These are phyloP conservation scores for Reinhardtius hippoglossoides DNA, from an alignment of 2,113 vertebrate species.

Conservation along the genomic window DNA sequence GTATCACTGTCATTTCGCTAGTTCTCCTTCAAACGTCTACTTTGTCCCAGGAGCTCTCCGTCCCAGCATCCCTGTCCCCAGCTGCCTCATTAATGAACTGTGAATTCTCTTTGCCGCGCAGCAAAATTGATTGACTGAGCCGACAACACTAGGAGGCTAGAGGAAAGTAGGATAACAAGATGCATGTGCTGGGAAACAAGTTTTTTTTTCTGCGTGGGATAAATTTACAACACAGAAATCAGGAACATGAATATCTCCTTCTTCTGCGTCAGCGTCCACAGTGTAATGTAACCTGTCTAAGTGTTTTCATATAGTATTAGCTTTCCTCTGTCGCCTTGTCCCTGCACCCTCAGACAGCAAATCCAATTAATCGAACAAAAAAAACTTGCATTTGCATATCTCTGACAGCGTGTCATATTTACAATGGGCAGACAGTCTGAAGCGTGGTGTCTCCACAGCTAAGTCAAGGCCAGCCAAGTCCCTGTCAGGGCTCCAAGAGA, in stretches of 20 bases:
- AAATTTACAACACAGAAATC: conserved; percentile 41
- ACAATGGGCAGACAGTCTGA: conserved; percentile 54
- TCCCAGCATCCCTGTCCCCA: conserved; percentile 55
- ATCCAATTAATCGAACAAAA: conserved; percentile 66
- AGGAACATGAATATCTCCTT: conserved; percentile 35
- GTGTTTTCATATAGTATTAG: conserved; percentile 34
- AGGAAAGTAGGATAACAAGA: conserved; percentile 65
- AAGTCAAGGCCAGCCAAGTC: conserved; percentile 36
- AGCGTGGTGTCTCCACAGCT: conserved; percentile 19
- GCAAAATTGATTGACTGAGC: conserved; percentile 67
- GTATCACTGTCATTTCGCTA: conserved; percentile 47
- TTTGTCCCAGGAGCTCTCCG: conserved; percentile 52
- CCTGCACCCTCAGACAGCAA: conserved; percentile 44
- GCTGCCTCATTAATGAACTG: conserved; percentile 75
- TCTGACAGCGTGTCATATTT: conserved; percentile 62
- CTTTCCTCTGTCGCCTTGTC: conserved; percentile 53
- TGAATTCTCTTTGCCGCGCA: conserved; percentile 68
- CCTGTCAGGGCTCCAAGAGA: conserved; percentile 38
- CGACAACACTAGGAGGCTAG: conserved; percentile 21
- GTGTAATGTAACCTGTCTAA: conserved; percentile 18
- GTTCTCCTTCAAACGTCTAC: conserved; percentile 60
- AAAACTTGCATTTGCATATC: conserved; percentile 31
- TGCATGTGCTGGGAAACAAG: conserved; percentile 41
- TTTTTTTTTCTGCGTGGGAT: conserved; percentile 27
- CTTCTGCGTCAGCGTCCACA: conserved; percentile 12